Evolutionary conservation across 1,140 invertebrate species (phyloP).

Genomic region (Teleogryllus occipitalis): DNA sequence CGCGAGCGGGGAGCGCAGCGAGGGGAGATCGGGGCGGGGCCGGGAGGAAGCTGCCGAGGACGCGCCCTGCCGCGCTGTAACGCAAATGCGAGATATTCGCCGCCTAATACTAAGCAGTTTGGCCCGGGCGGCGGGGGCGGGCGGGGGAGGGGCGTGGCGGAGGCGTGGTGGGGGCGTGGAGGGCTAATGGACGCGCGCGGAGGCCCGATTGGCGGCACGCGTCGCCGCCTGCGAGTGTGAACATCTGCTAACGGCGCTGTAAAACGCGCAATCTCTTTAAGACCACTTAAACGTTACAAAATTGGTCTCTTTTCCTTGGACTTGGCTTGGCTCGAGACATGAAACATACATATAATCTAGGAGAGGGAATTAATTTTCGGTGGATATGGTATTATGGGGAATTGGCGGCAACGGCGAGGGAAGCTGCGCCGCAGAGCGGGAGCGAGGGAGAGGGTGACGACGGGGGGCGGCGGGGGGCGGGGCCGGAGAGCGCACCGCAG

Average conservation of each 20-base stretch:
- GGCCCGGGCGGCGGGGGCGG: slow-evolving; percentile 17
- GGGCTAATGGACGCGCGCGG: slow-evolving; percentile 15
- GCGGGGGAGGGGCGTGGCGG: slow-evolving; percentile 10
- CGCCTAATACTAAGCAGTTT: slow-evolving; percentile 23
- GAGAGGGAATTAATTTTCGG: slow-evolving; percentile 23
- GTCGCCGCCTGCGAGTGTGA: slow-evolving; percentile 16
- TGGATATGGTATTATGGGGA: slow-evolving; percentile 23
- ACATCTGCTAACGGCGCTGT: slow-evolving; percentile 24
- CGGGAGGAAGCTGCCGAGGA: background rate
- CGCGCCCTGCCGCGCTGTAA: background rate
- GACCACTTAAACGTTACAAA: slow-evolving; percentile 24
- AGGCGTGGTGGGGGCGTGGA: background rate
- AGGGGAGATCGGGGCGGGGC: background rate
- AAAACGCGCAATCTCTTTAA: slow-evolving; percentile 26
- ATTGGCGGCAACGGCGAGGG: slow-evolving; percentile 7
- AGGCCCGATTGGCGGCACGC: background rate
- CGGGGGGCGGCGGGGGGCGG: background rate
- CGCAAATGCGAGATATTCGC: slow-evolving; percentile 22
- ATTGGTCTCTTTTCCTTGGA: slow-evolving; percentile 20
- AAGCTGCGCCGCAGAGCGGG: slow-evolving; percentile 7
- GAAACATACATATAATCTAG: slow-evolving; percentile 23
- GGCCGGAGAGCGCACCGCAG: background rate
- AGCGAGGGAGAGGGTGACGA: background rate
- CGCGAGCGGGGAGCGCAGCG: background rate
- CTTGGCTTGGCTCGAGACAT: slow-evolving; percentile 19